Evolutionary conservation across 2,797 vertebrate genomes (phyloP), one percentile per base, ranked within the genome.

Genomic region (Gouania willdenowi): DNA sequence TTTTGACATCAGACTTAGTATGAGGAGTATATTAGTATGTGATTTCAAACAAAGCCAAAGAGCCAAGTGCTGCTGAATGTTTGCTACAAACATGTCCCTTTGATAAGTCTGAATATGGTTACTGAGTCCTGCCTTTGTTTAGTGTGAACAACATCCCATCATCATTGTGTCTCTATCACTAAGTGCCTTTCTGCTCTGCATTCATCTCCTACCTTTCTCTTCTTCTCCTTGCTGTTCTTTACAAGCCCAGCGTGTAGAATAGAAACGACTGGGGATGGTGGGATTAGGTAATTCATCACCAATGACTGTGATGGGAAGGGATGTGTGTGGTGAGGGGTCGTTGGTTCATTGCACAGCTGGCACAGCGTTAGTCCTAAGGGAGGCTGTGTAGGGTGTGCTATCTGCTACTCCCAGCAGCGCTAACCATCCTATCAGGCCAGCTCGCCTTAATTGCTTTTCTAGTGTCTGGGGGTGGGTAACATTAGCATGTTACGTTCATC

Each of bases 281-380:
- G 63, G 66, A 66, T 75, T 56, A 63, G 71, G 72, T 83, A 62
- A 83, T 83, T 79, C 59, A 81, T 84, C 77, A 84, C 64, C 50
- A 65, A 60, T 56, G 52, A 44, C 42, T 64, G 60, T 67, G 67
- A 56, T 56, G 56, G 62, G 59, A 49, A 60, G 50, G 57, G 48
- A 59, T 55, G 69, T 57, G 59, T 62, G 52, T 45, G 50, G 55
- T 46, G 25, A 40, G 52, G 73, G 72, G 66, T 68, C 8, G 37
- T 24, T 34, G 74, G 71, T 77, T 79, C 69, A 68, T 41, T 55
- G 73, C 56, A 6, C 77, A 79, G 55, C 60, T 21, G 11, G 43
- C 64, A 59, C 56, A 66, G 46, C 37, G 44, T 26, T 45, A 61
- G 52, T 71, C 77, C 66, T 69, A 46, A 29, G 73, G 74, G 78